phyloP scores from a whole-genome alignment of 2,888 invertebrate genomes.

The Lysandra bellargus region DNA sequence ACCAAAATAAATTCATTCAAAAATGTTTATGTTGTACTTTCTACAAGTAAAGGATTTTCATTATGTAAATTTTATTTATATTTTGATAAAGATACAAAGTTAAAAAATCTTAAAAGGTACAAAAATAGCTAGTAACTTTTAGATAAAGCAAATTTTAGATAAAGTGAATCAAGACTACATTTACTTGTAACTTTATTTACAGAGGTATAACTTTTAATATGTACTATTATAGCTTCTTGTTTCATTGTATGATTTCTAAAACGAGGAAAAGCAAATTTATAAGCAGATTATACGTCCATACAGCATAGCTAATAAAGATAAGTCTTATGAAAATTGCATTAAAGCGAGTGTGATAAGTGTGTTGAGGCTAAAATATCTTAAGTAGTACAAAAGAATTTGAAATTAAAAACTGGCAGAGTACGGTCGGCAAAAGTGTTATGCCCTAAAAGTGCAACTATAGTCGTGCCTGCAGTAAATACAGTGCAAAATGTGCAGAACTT shows the following conservation, averaged over 20 bases:
- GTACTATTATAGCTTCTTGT: neutral
- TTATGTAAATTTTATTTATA: neutral
- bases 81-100: neutral
- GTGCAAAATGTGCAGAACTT: conserved; percentile 37
- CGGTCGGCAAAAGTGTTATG: neutral
- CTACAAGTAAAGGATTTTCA: too few relatives aligned
- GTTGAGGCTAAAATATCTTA: neutral
- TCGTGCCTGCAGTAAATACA: conserved; percentile 35
- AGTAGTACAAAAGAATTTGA: neutral
- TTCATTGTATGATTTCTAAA: neutral
- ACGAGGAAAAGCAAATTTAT: neutral
- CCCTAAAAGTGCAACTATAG: conserved; percentile 24
- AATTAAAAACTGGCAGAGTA: conserved; percentile 2
- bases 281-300: neutral
- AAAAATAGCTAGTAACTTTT: neutral
- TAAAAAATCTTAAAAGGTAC: neutral
- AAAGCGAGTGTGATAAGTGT: conserved; percentile 8
- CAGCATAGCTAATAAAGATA: neutral
- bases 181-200: neutral
- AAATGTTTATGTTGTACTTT: too few relatives aligned
- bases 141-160: too few relatives aligned
- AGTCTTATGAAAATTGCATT: conserved; percentile 1
- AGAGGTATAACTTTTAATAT: neutral
- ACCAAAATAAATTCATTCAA: neutral
- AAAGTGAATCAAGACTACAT: neutral